phyloP scores from a whole-genome alignment of 1,140 invertebrate genomes.

The Platorchestia sp. region DNA sequence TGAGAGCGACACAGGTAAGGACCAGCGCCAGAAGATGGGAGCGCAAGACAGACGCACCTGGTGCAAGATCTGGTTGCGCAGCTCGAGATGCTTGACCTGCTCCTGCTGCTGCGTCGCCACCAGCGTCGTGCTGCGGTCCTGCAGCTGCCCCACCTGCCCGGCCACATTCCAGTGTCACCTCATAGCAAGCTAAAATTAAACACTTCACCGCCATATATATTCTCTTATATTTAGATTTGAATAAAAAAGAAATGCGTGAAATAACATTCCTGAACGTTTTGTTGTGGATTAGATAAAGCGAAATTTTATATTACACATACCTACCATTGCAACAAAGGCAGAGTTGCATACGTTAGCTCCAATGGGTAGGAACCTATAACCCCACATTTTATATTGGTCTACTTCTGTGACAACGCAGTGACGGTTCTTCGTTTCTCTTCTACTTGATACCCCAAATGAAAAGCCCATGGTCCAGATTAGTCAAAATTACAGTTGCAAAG shows the following conservation, averaged over 20 bases:
- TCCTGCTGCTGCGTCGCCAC: slow-evolving; percentile 5
- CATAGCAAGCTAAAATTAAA: not conserved
- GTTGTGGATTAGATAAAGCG: too few species aligned
- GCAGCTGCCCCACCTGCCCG: slow-evolving; percentile 11
- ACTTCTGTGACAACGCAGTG: too few species aligned
- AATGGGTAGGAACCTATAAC: too few species aligned
- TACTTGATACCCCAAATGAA: too few species aligned
- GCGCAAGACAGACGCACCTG: not conserved
- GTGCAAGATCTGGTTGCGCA: slow-evolving; percentile 29
- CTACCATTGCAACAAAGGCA: too few species aligned
- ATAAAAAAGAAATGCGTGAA: not conserved
- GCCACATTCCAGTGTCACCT: not conserved
- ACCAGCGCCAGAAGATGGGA: not conserved
- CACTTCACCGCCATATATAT: not conserved
- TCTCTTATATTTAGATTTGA: not conserved
- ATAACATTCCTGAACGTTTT: too few species aligned
- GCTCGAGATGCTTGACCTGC: slow-evolving; percentile 10
- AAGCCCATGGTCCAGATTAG: too few species aligned
- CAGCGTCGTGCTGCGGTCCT: slow-evolving; percentile 1
- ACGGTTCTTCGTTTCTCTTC: too few species aligned
- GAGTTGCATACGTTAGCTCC: too few species aligned
- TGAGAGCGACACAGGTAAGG: not conserved
- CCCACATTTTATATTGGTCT: too few species aligned
- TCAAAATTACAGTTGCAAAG: too few species aligned
- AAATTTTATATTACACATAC: too few species aligned